Percentiles rank a stretch among this genome's conserved stretches.
phyloP scores from a whole-genome alignment of 1,140 invertebrate genomes.

The Drosophila nasuta region DNA sequence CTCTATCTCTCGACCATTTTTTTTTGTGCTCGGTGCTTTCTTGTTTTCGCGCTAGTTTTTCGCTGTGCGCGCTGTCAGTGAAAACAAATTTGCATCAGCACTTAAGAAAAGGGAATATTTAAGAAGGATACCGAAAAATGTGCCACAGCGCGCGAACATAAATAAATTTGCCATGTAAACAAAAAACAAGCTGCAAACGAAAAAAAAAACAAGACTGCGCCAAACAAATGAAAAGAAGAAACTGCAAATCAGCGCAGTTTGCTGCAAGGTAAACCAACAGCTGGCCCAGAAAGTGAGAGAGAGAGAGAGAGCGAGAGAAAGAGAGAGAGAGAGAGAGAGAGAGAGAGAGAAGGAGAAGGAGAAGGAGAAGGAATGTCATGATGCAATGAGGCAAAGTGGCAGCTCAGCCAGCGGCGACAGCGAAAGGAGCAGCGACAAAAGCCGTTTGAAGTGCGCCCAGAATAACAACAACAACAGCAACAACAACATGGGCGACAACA shows the following conservation, averaged over 20 bases:
- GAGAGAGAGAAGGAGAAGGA: neutral
- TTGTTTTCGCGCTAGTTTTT: constrained; percentile 1
- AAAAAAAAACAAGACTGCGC: constrained; percentile 46
- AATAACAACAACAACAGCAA: constrained; percentile 23
- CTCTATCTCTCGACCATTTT: neutral
- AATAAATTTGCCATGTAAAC: constrained; percentile 82
- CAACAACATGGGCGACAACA: constrained; percentile 16
- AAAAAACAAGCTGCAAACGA: constrained; percentile 52
- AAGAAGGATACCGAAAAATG: constrained; percentile 59
- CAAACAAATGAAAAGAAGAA: constrained; percentile 74
- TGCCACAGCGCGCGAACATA: constrained; percentile 76
- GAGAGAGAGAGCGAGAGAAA: neutral
- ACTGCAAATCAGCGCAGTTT: constrained; percentile 77
- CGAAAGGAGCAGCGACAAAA: constrained; percentile 66
- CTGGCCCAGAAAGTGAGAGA: constrained; percentile 27
- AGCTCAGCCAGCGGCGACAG: constrained; percentile 44
- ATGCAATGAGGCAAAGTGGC: constrained; percentile 54
- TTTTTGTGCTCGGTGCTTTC: neutral
- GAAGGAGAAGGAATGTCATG: constrained; percentile 4
- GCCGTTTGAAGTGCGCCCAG: constrained; percentile 67
- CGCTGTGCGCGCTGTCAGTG: constrained; percentile 24
- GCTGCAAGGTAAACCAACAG: constrained; percentile 69
- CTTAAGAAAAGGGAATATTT: constrained; percentile 78
- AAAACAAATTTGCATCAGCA: constrained; percentile 75
- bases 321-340: neutral